Conservation (phyloP, 2,797 vertebrate genomes). For the Otolemur crassicaudatus region DNA sequence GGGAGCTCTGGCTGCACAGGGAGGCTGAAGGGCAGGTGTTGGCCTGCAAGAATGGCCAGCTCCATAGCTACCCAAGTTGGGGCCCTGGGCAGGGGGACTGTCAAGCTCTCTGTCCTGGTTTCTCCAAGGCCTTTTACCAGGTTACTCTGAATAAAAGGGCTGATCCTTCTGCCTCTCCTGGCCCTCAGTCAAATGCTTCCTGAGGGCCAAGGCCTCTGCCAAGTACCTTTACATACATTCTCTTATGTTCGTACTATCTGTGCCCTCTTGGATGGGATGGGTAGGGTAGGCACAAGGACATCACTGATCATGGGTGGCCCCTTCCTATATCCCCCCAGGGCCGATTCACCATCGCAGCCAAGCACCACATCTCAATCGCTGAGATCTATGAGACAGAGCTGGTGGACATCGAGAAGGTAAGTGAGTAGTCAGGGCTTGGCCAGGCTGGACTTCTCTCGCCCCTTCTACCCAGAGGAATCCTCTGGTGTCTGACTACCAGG, state of each 20-base stretch:
- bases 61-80: background rate
- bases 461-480: background rate
- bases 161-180: background rate
- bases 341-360: slow-evolving; percentile 96
- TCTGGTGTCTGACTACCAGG: background rate
- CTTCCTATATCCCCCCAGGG: slow-evolving; percentile 86
- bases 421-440: rapidly evolving
- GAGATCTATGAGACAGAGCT: slow-evolving; percentile 96
- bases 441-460: background rate
- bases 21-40: rapidly evolving
- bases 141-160: background rate
- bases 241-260: rapidly evolving
- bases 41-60: background rate
- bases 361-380: slow-evolving; percentile 95
- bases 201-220: background rate
- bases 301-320: rapidly evolving
- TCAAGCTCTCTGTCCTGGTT: background rate
- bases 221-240: rapidly evolving
- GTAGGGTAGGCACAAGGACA: rapidly evolving
- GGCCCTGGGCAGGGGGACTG: background rate
- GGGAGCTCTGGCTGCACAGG: background rate
- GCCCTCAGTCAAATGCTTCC: background rate
- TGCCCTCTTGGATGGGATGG: background rate
- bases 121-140: background rate
- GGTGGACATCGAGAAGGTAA: slow-evolving; percentile 95